Evolutionary conservation across 2,888 invertebrate genomes (phyloP), one percentile per base, ranked within the genome.

Genomic region (Agrochola lychnidis): DNA sequence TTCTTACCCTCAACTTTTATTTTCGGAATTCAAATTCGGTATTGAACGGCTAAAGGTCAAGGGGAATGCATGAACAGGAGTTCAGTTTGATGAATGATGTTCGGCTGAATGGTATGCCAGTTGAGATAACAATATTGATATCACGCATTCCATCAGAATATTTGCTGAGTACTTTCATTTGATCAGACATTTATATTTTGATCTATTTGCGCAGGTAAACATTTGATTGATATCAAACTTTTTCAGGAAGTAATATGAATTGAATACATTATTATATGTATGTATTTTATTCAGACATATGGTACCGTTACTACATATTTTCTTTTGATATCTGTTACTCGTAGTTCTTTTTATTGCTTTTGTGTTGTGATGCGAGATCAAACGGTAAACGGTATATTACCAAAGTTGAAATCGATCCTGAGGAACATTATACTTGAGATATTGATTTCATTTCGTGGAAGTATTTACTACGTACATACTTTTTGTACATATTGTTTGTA

Each of bases 101-200:
- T 61, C 53, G 19, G 59, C 62, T 78, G 73, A 85, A 79, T 59
- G 64, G 73, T 70, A 78, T 78, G 62, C 78, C 71, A 78, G 70
- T 73, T 67, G 59, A 66, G 78, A 74, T 83, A 80, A 83, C 76
- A 73, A 86, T 78, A 73, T 83, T 64, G 71, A 73, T 88, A 83
- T 78, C 69, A 75, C 67, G 64, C 61, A 82, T 76, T 76, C 57
- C 40, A 79, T 78, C 68, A 62, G 67, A 68, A 70, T 88, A 79
- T 86, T 79, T 73, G 79, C 77, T 73, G 67, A 86, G 53, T 73
- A 68, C 63, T 71, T 78, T 40, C 56, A 62, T 67, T 67, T 79
- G 79, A 74, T 70, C 56, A 62, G 66, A 61, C 68, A 70, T 82
- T 70, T 64, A 61, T 72, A 72, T 70, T 83, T 83, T n/a, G 73